phyloP scores from a whole-genome alignment of 2,113 vertebrate genomes.

The zebrafish (Danio rerio) region GRCz12tu NC_133198.1:27554501-27555000 shows the following conservation, averaged over 20 bases:
- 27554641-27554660: not conserved
- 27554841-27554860: not conserved
- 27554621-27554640: not conserved
- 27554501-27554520: slow-evolving; percentile 48
- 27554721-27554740: too few relatives aligned
- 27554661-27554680: not conserved
- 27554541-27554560: not conserved
- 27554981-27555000: too few relatives aligned
- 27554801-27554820: too few relatives aligned
- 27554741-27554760: too few relatives aligned
- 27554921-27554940: too few relatives aligned
- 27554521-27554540: slow-evolving; percentile 3
- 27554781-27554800: too few relatives aligned
- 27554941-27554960: too few relatives aligned
- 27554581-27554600: not conserved
- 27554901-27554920: not conserved
- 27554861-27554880: not conserved
- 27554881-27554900: not conserved
- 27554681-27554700: not conserved
- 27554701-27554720: too few relatives aligned
- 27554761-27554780: too few relatives aligned
- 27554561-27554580: not conserved
- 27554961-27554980: too few relatives aligned
- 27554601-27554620: not conserved
- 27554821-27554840: too few relatives aligned